Evolutionary conservation across 2,113 vertebrate species (phyloP).

Genomic region (Seriola quinqueradiata): DNA sequence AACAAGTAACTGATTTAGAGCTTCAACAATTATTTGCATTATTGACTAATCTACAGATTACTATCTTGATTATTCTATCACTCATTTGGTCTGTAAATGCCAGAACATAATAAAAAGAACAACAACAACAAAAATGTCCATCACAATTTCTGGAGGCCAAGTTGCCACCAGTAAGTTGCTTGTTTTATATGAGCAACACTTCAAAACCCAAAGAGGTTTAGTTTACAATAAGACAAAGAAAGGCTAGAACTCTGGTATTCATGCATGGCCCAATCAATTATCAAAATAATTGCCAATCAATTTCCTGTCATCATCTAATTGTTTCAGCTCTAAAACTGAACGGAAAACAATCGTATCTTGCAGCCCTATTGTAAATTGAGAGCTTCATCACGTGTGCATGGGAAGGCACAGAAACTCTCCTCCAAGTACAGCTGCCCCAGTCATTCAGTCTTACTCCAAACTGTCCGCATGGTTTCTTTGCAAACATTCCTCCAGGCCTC

Average conservation of each 20-base stretch:
- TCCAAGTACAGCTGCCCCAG: slow-evolving; percentile 10
- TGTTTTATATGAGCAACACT: too few relatives aligned
- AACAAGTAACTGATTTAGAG: not conserved
- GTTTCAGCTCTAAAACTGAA: not conserved
- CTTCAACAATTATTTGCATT: too few relatives aligned
- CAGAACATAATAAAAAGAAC: too few relatives aligned
- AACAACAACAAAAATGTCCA: too few relatives aligned
- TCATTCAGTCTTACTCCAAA: slow-evolving; percentile 32
- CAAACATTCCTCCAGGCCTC: slow-evolving; percentile 56
- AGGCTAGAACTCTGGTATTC: not conserved
- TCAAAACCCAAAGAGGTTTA: too few relatives aligned
- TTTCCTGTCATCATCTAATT: not conserved
- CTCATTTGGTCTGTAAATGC: not conserved
- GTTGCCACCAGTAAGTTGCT: too few relatives aligned
- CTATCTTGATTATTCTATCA: too few relatives aligned
- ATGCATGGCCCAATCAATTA: not conserved
- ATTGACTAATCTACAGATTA: too few relatives aligned
- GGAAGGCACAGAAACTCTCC: not conserved
- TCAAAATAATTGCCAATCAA: not conserved
- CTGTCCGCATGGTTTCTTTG: slow-evolving; percentile 43
- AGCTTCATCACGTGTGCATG: not conserved
- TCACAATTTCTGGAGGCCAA: too few relatives aligned
- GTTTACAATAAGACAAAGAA: not conserved
- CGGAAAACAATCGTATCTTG: not conserved
- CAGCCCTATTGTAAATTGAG: not conserved